A percentile compares a stretch with the other conserved stretches of the same genome.
Conservation (phyloP, 2,888 invertebrate genomes). For the Vanessa cardui region DNA sequence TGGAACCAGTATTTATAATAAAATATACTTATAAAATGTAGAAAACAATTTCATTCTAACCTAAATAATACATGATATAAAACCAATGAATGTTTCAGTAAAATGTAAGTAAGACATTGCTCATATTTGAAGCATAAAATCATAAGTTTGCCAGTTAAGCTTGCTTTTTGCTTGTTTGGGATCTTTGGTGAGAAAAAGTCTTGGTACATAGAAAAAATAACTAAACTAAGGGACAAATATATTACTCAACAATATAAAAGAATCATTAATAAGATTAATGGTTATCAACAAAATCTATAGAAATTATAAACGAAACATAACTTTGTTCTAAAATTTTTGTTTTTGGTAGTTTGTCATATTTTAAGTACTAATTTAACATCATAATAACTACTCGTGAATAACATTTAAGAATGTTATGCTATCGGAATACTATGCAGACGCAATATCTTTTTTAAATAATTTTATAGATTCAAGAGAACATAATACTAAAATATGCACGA, state of each 20-base stretch:
- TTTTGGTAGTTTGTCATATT: conserved; percentile 72
- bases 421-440: conserved; percentile 17
- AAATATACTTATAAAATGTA: neutral
- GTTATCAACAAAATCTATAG: conserved; percentile 56
- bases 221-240: conserved; percentile 62
- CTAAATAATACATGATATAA: neutral
- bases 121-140: neutral
- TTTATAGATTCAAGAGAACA: conserved; percentile 13
- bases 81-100: neutral
- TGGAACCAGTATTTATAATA: neutral
- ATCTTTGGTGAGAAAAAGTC: conserved; percentile 69
- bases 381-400: conserved; percentile 38
- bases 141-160: neutral
- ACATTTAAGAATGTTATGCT: conserved; percentile 22
- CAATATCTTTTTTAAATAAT: conserved; percentile 9
- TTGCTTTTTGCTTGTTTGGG: conserved; percentile 25
- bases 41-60: conserved; percentile 7
- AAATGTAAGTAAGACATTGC: neutral
- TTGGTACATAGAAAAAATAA: conserved; percentile 33
- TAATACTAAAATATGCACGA: conserved; percentile 55
- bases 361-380: conserved; percentile 75
- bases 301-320: conserved; percentile 64
- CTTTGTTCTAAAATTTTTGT: conserved; percentile 68
- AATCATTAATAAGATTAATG: conserved; percentile 46
- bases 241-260: conserved; percentile 67